Evolutionary conservation across 2,888 invertebrate genomes (phyloP).

Genomic region (Bellardia bayeri): DNA sequence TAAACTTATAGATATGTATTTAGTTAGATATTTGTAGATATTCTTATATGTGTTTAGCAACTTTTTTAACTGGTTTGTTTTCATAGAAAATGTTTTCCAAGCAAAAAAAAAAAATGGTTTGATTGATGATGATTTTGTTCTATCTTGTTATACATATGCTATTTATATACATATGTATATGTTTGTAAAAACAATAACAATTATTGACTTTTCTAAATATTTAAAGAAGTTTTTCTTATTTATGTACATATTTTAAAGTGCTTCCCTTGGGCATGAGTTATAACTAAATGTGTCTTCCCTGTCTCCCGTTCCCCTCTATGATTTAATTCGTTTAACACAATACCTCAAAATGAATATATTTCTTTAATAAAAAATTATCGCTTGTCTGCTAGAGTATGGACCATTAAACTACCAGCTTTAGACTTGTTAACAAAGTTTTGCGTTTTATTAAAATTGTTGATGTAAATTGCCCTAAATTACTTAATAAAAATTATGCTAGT

Average conservation of each 20-base stretch:
- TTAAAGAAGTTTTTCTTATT: slow-evolving; percentile 27
- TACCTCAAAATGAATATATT: background rate
- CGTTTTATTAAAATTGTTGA: background rate
- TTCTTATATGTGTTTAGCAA: background rate
- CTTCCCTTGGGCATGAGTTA: slow-evolving; percentile 13
- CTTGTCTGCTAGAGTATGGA: background rate
- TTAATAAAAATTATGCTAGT: background rate
- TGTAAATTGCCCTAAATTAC: background rate
- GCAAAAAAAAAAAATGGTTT: slow-evolving; percentile 14
- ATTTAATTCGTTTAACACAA: slow-evolving; percentile 5
- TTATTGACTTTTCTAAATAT: slow-evolving; percentile 26
- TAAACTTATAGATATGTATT: slow-evolving; percentile 4
- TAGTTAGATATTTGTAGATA: slow-evolving; percentile 15
- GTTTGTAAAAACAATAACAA: slow-evolving; percentile 4
- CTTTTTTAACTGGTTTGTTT: background rate
- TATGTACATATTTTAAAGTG: slow-evolving; percentile 20
- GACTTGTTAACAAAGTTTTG: background rate
- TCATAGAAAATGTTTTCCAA: background rate
- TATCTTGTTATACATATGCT: background rate
- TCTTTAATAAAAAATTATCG: background rate
- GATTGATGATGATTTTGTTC: background rate
- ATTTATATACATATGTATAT: background rate
- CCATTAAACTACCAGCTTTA: background rate
- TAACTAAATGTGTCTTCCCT: background rate
- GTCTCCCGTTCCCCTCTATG: background rate